Evolutionary conservation across 2,113 vertebrate genomes (phyloP).

Genomic region (Lamprotornis superbus): DNA sequence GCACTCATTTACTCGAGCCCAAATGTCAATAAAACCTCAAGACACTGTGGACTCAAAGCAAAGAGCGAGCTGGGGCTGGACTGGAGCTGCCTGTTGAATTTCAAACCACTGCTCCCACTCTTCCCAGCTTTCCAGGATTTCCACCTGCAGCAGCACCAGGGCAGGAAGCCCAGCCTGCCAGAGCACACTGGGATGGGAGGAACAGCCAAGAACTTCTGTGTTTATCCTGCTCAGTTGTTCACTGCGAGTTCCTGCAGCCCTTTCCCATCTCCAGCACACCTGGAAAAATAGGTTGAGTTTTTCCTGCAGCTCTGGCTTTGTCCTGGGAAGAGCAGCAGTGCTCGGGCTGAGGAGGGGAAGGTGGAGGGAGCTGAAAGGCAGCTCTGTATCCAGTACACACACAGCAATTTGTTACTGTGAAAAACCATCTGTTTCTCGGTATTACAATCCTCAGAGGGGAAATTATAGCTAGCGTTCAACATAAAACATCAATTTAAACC

Average conservation of each 20-base stretch:
- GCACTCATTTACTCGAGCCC: not conserved
- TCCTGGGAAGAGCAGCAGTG: not conserved
- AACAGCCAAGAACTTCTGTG: not conserved
- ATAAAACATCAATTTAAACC: constrained; percentile 93
- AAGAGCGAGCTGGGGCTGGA: not conserved
- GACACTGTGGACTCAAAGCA: not conserved
- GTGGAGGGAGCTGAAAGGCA: constrained; percentile 76
- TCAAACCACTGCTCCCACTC: not conserved
- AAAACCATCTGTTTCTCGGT: constrained; percentile 89
- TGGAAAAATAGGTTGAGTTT: not conserved
- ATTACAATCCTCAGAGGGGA: constrained; percentile 89
- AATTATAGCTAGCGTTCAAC: constrained; percentile 89
- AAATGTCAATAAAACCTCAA: constrained; percentile 8
- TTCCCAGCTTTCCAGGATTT: not conserved
- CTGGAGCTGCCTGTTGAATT: not conserved
- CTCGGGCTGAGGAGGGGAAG: constrained; percentile 38
- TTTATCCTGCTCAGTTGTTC: not conserved
- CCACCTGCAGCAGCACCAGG: not conserved
- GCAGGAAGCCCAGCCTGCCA: not conserved
- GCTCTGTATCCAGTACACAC: constrained; percentile 77
- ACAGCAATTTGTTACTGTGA: constrained; percentile 87
- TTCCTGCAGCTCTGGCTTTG: not conserved
- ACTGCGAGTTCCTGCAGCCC: not conserved
- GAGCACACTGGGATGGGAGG: not conserved
- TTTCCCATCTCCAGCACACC: not conserved